Percentiles rank a stretch among this genome's conserved stretches.
Evolutionary conservation across 2,113 vertebrate genomes (phyloP).

Genomic region (Leptobrachium leishanense): DNA sequence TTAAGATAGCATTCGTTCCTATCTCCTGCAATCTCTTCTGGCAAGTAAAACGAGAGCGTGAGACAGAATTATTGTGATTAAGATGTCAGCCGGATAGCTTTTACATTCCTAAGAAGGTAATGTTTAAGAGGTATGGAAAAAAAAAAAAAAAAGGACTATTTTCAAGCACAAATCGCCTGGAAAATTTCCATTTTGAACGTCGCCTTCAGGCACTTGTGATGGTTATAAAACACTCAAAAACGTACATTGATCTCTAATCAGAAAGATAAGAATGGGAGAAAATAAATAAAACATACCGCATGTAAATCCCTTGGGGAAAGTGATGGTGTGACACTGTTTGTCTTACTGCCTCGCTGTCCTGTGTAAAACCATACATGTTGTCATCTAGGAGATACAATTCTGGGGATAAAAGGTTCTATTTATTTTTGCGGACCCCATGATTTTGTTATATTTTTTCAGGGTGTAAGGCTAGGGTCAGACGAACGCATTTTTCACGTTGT

Average conservation of each 20-base stretch:
- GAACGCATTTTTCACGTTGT: too few relatives aligned
- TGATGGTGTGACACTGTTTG: background rate
- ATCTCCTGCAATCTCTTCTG: conserved; percentile 71
- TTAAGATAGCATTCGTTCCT: conserved; percentile 63
- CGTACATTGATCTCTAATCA: conserved; percentile 11
- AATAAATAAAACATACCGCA: background rate
- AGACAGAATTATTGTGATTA: conserved; percentile 71
- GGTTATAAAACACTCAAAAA: conserved; percentile 15
- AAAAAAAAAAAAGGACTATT: background rate
- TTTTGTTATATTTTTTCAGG: too few relatives aligned
- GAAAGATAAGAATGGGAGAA: conserved; percentile 15
- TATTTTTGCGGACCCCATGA: too few relatives aligned
- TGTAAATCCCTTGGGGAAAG: background rate
- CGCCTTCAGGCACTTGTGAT: conserved; percentile 18
- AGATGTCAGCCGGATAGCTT: conserved; percentile 59
- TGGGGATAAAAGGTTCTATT: too few relatives aligned
- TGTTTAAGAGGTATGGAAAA: conserved; percentile 14
- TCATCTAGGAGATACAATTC: too few relatives aligned
- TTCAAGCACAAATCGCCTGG: conserved; percentile 5
- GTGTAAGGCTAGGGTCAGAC: too few relatives aligned
- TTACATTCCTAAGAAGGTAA: conserved; percentile 42
- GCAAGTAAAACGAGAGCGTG: conserved; percentile 61
- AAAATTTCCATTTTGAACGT: conserved; percentile 41
- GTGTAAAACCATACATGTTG: too few relatives aligned
- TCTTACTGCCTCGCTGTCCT: background rate